Base-by-base conservation (phyloP, 2,888 invertebrate species). In the Callimorpha dominula region DNA sequence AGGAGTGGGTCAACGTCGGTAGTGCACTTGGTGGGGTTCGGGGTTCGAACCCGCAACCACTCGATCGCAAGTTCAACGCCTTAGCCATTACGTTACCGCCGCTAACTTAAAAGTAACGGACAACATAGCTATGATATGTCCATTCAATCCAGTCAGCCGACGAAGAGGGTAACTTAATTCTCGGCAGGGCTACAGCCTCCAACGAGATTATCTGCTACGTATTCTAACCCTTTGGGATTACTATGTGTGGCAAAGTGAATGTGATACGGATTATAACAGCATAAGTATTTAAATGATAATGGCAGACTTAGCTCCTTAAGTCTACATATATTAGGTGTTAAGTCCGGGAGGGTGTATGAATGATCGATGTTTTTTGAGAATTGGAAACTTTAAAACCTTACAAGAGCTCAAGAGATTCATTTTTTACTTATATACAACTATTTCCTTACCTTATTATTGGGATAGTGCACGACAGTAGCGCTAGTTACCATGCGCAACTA, bases 171-270 rank as follows among this genome's bases (percentile, higher is more conserved):
- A 74, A 82, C 70, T 66, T 73, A 80, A 82, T 80, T 74, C 80
- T 74, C 40, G 57, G 66, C 65, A 46, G 69, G 65, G 78, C 66
- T 77, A 78, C 70, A 71, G 80, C 57, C 66, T 68, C 70, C 17
- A 15, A 65, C 64, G 81, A 77, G 78, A 80, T 80, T 80, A 82
- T 80, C 74, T 80, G 49, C 70, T 77, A 72, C 77, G 77, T 77
- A 68, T 73, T 71, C 71, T 54, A 77, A 72, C n/a, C 65, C 20
- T 71, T 52, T 46, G 40, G 20, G n/a, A 71, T 52, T 52, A 70
- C 31, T 70, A 17, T 46, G 46, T 63, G n/a, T 31, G 17, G n/a
- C 8, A 52, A 50, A 54, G 52, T 64, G 52, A 69, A 62, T 49
- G 60, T 50, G 12, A 31, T 69, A 49, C 40, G 52, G 52, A 64